Evolutionary conservation across 2,888 invertebrate species (phyloP).

Genomic region (Luperina nickerlii): DNA sequence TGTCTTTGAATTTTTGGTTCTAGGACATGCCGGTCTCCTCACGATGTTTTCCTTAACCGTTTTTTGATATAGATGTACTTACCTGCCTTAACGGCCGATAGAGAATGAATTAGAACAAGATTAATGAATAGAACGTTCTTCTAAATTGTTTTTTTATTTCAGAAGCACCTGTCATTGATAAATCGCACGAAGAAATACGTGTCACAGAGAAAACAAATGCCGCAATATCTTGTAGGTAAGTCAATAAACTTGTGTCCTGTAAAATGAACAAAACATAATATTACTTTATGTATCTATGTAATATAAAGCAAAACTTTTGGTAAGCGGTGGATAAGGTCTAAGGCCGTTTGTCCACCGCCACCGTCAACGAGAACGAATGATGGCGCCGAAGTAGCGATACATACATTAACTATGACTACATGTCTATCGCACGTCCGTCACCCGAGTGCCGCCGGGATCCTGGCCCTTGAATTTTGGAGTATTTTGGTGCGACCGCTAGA

Average conservation of each 20-base stretch:
- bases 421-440: background rate
- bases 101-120: background rate
- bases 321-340: background rate
- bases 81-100: background rate
- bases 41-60: background rate
- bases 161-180: slow-evolving; percentile 70
- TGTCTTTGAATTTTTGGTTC: too few species aligned
- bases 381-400: background rate
- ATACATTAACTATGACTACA: background rate
- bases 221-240: slow-evolving; percentile 73
- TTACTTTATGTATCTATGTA: background rate
- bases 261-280: background rate
- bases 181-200: slow-evolving; percentile 44
- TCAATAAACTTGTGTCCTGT: background rate
- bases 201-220: slow-evolving; percentile 58
- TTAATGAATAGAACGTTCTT: too few species aligned
- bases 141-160: slow-evolving; percentile 7
- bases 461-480: background rate
- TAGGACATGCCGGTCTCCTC: too few species aligned
- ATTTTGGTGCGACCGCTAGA: background rate
- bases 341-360: background rate
- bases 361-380: background rate
- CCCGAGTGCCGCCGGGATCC: background rate
- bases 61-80: background rate
- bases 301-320: background rate